phyloP scores from a whole-genome alignment of 1,140 invertebrate species.

The Dreissena polymorpha region DNA sequence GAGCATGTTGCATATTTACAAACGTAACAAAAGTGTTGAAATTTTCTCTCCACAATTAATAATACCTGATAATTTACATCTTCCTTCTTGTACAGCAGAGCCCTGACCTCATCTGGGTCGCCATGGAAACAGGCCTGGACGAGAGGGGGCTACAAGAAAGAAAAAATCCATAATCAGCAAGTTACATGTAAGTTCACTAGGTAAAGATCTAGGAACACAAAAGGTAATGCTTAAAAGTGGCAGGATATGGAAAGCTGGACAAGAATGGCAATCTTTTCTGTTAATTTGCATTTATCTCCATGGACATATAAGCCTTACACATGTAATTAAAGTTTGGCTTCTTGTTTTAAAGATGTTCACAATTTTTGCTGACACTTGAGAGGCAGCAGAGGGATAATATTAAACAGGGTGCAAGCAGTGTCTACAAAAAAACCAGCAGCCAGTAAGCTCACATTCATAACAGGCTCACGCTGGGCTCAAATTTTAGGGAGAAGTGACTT shows the following conservation, averaged over 20 bases:
- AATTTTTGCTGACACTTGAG: background rate
- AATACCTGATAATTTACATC: constrained; percentile 83
- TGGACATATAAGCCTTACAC: too few relatives aligned
- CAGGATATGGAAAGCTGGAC: background rate
- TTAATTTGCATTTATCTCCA: background rate
- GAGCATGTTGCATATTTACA: too few relatives aligned
- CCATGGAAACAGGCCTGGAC: constrained; percentile 85
- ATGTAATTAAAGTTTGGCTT: too few relatives aligned
- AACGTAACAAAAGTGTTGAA: background rate
- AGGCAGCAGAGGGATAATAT: background rate
- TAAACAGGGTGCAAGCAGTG: background rate
- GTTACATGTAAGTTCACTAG: background rate
- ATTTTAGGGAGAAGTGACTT: too few relatives aligned
- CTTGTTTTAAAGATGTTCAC: background rate
- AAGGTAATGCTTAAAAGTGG: background rate
- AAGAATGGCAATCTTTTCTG: background rate
- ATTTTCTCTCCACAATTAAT: background rate
- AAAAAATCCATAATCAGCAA: background rate
- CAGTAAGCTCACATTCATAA: background rate
- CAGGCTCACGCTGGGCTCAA: too few relatives aligned
- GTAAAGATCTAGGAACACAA: background rate
- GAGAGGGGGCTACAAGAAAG: constrained; percentile 81
- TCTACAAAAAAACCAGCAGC: background rate
- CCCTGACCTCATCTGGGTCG: constrained; percentile 81
- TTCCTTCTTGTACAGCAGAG: constrained; percentile 82